Base-by-base conservation (phyloP, 2,888 invertebrate species). In the Rhagonycha lutea region DNA sequence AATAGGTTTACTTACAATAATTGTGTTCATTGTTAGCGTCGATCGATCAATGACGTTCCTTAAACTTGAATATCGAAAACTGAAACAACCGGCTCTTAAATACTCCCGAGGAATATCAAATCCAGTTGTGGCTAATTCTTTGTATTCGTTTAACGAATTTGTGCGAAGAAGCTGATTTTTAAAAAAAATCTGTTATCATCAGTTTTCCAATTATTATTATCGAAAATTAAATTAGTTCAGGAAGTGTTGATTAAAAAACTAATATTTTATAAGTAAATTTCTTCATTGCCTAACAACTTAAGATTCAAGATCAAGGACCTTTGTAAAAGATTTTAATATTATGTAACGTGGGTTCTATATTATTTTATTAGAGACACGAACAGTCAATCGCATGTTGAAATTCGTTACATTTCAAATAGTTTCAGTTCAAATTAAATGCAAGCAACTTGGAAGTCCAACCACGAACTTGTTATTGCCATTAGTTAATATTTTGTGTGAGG, bases 51-150 rank as follows among this genome's bases (percentile, higher is more conserved):
- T 7, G 63, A 23, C 63, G 63, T 24, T 65, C 63, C 4, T 65
- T 8, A 24, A n/a, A 65, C 63, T 65, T 14, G 63, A 65, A 65
- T 65, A 65, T 65, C 26, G 24, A 65, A 65, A 65, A 24, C 24
- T 65, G 63, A n/a, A 24, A 24, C 26, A 65, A 65, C 63, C 63
- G 63, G 63, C 63, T 65, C 26, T 65, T 65, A 65, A 65, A 65
- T 65, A 65, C 14, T 65, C n/a, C 26, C 63, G 63, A n/a, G 24
- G 63, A 26, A 24, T n/a, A 47, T 47, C 24, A 65, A 65, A 65
- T 65, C 18, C 12, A 65, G 26, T 65, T 23, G 63, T 12, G 63
- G 24, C 63, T n/a, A 26, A 65, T 65, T 65, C 8, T 65, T 62
- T 65, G 23, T 23, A 65, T 65, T 65, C 63, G 63, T 65, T 65